Percentiles rank a stretch among this genome's conserved stretches.
These are phyloP conservation scores for Mactra quadrangularis DNA, from an alignment of 1,140 invertebrate species.

Conservation along the genomic window DNA sequence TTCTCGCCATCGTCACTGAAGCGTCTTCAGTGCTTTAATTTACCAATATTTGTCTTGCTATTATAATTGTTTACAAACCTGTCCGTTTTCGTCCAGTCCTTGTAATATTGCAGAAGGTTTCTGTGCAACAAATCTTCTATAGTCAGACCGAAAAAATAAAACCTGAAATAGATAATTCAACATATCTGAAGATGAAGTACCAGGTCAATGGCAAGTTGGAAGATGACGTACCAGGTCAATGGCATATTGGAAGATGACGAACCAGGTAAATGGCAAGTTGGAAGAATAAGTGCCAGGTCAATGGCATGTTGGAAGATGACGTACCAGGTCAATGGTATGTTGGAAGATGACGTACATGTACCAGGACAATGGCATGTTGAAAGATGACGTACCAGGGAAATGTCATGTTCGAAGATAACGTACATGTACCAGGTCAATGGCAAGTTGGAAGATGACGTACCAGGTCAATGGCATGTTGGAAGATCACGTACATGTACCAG, in stretches of 20 bases:
- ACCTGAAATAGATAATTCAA: not conserved
- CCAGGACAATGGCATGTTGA: too few relatives aligned
- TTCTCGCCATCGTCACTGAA: too few relatives aligned
- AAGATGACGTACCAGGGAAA: too few relatives aligned
- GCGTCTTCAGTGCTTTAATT: too few relatives aligned
- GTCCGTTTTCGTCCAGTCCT: not conserved
- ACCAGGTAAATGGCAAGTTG: not conserved
- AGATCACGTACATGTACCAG: too few relatives aligned
- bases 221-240: not conserved
- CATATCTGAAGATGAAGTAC: not conserved
- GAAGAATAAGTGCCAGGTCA: not conserved
- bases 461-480: too few relatives aligned
- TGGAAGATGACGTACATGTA: too few relatives aligned
- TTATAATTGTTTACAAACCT: conserved; percentile 21
- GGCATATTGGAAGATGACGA: not conserved
- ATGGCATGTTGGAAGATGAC: not conserved
- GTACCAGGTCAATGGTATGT: too few relatives aligned
- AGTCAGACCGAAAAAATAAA: not conserved
- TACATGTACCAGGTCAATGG: too few relatives aligned
- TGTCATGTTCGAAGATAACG: too few relatives aligned
- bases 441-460: too few relatives aligned
- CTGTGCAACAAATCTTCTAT: not conserved
- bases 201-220: not conserved
- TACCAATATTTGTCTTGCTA: too few relatives aligned
- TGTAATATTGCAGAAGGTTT: not conserved